Evolutionary conservation across 2,888 invertebrate genomes (phyloP).

Genomic region (Mythimna loreyi): DNA sequence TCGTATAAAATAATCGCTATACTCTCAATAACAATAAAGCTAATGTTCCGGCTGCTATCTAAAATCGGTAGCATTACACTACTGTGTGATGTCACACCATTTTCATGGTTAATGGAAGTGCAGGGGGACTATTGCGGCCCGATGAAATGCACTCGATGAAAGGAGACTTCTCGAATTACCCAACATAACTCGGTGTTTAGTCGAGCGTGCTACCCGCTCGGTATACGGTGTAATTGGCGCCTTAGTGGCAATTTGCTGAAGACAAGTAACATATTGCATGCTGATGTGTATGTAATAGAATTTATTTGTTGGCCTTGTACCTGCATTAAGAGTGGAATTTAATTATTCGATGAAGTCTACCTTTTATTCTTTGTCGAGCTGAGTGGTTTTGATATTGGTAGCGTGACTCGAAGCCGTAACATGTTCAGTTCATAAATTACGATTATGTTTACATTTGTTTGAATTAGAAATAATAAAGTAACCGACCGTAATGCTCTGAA

Average conservation of each 20-base stretch:
- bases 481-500: neutral
- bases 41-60: conserved; percentile 20
- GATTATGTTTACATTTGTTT: conserved; percentile 15
- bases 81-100: conserved; percentile 67
- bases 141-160: conserved; percentile 75
- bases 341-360: conserved; percentile 30
- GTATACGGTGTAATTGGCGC: conserved; percentile 79
- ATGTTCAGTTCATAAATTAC: conserved; percentile 14
- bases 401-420: conserved; percentile 17
- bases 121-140: conserved; percentile 70
- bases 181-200: conserved; percentile 75
- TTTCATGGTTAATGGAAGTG: conserved; percentile 75
- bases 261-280: conserved; percentile 65
- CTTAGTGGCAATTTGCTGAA: conserved; percentile 75
- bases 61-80: conserved; percentile 57
- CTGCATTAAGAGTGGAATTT: conserved; percentile 47
- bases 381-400: conserved; percentile 24
- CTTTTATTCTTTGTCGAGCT: conserved; percentile 19
- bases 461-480: conserved; percentile 5
- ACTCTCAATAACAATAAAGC: conserved; percentile 33
- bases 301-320: conserved; percentile 53
- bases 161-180: conserved; percentile 75
- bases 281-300: conserved; percentile 60
- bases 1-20: conserved; percentile 35
- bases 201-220: conserved; percentile 66